phyloP scores from a whole-genome alignment of 2,888 invertebrate species.

The Archips crataeganus region DNA sequence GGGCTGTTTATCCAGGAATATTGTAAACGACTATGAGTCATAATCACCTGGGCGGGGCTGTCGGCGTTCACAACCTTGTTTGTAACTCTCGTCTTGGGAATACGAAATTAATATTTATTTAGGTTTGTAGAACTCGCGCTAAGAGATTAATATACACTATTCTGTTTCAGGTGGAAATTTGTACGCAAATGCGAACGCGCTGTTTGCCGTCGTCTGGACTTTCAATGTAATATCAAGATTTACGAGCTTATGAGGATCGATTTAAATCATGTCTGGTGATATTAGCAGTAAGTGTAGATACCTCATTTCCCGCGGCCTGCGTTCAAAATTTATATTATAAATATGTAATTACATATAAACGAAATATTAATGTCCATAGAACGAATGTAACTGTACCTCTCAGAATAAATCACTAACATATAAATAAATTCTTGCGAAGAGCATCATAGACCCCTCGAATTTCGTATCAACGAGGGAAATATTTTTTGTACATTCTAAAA shows the following conservation, averaged over 20 bases:
- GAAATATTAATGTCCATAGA: slow-evolving; percentile 39
- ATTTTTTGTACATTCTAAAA: slow-evolving; percentile 67
- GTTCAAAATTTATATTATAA: slow-evolving; percentile 30
- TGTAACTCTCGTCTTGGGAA: slow-evolving; percentile 31
- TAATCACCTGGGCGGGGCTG: slow-evolving; percentile 21
- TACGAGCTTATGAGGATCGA: slow-evolving; percentile 79
- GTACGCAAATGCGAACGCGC: slow-evolving; percentile 51
- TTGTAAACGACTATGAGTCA: slow-evolving; percentile 21
- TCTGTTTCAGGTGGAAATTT: slow-evolving; percentile 70
- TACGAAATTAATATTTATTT: slow-evolving; percentile 37
- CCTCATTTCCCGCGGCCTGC: slow-evolving; percentile 20
- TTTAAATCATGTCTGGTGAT: slow-evolving; percentile 71
- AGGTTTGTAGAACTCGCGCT: slow-evolving; percentile 30
- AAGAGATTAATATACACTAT: slow-evolving; percentile 32
- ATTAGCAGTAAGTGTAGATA: slow-evolving; percentile 77
- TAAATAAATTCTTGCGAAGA: slow-evolving; percentile 45
- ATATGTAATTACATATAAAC: slow-evolving; percentile 23
- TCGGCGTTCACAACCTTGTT: slow-evolving; percentile 17
- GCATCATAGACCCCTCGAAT: slow-evolving; percentile 50
- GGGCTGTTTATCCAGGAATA: slow-evolving; percentile 8
- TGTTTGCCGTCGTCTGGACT: slow-evolving; percentile 62
- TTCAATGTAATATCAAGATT: slow-evolving; percentile 66
- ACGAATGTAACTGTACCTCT: slow-evolving; percentile 35
- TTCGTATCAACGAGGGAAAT: slow-evolving; percentile 54
- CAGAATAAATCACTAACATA: slow-evolving; percentile 46